Percentiles rank a stretch among this genome's conserved stretches.
These are phyloP conservation scores for Empidonax traillii DNA, from an alignment of 2,113 vertebrate species.

Conservation along the genomic window DNA sequence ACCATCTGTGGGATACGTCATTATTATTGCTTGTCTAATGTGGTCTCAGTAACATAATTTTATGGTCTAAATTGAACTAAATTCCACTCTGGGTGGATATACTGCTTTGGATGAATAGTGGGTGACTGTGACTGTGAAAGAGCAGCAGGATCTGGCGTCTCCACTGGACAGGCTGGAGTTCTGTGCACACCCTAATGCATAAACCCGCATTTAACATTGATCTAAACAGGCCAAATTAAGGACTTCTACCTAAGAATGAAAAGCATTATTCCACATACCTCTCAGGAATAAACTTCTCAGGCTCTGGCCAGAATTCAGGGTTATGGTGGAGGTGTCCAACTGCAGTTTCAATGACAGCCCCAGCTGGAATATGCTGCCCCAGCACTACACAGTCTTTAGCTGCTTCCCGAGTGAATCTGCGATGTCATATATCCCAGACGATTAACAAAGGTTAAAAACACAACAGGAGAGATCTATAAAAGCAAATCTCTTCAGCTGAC, in stretches of 20 bases:
- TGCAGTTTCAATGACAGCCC: conserved; percentile 81
- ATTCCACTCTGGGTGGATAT: not conserved
- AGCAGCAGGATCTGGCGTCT: not conserved
- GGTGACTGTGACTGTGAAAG: not conserved
- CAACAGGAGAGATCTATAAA: not conserved
- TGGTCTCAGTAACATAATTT: not conserved
- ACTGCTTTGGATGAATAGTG: not conserved
- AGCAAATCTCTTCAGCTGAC: not conserved
- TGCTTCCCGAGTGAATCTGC: conserved; percentile 85
- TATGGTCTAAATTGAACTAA: not conserved
- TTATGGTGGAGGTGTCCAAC: conserved; percentile 86
- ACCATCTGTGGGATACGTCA: not conserved
- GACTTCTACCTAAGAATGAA: not conserved
- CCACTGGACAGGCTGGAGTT: not conserved
- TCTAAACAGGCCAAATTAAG: not conserved
- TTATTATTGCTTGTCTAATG: not conserved
- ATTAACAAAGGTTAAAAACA: not conserved
- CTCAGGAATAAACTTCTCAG: conserved; percentile 88
- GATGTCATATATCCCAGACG: not conserved
- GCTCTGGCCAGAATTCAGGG: conserved; percentile 85
- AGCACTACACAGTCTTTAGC: conserved; percentile 81
- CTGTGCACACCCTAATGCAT: not conserved
- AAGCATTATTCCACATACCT: conserved; percentile 71
- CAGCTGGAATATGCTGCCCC: conserved; percentile 83
- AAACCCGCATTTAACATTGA: not conserved